phyloP scores from a whole-genome alignment of 2,113 vertebrate species.

The Aleadryas rufinucha region DNA sequence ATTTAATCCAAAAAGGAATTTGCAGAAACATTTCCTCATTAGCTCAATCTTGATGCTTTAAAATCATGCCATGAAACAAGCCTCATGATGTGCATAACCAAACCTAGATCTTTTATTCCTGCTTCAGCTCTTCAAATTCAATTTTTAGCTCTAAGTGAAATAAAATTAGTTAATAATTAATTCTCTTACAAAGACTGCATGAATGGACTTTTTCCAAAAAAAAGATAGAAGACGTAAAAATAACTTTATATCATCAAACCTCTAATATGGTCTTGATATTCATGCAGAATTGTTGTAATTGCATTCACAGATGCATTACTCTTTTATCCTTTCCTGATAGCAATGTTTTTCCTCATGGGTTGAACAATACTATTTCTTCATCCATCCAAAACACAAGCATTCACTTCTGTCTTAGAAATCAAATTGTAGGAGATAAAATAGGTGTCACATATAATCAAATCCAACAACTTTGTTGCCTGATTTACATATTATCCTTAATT shows the following conservation, averaged over 20 bases:
- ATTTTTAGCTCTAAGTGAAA: neutral
- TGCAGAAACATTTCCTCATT: neutral
- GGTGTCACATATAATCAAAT: neutral
- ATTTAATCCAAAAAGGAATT: neutral
- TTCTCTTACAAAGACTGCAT: neutral
- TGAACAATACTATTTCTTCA: neutral
- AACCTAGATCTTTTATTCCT: neutral
- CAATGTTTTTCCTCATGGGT: neutral
- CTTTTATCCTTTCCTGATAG: neutral
- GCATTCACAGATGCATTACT: neutral
- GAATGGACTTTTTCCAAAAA: neutral
- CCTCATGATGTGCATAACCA: neutral
- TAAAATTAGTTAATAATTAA: constrained; percentile 14
- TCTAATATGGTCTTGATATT: neutral
- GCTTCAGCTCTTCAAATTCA: neutral
- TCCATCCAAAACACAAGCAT: neutral
- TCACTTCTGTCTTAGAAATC: constrained; percentile 16
- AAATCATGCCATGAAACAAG: neutral
- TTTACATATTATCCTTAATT: neutral
- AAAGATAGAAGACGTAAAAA: neutral
- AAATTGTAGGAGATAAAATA: constrained; percentile 16
- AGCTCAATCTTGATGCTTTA: neutral
- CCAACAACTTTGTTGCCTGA: neutral
- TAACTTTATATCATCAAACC: neutral
- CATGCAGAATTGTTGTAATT: neutral